Evolutionary conservation across 2,113 vertebrate genomes (phyloP), one percentile per base, ranked within the genome.

Genomic region (Gavialis gangeticus): DNA sequence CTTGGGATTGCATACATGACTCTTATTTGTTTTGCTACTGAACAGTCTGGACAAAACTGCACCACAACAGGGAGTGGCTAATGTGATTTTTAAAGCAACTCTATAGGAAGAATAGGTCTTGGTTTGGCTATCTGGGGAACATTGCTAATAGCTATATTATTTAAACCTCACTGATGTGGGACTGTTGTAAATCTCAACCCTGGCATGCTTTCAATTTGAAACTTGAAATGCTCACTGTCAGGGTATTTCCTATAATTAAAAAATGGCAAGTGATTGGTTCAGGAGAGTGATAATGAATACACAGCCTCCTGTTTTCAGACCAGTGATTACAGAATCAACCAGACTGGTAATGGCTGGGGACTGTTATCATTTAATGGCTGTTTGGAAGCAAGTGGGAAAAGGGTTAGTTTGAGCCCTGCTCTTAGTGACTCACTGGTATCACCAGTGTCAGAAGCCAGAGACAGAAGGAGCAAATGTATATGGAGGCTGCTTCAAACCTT

Each of bases 161-260:
- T 83, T 24, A 63, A 89, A 93, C 73, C 57, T 87, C 60, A 60
- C 18, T 83, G 79, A 19, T 89, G 59, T 37, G 63, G 24, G 92
- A 79, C 46, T 69, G 90, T 11, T 91, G 75, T 75, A 78, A 90
- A 87, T 76, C 46, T 63, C 55, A 92, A 84, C 30, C 67, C 54
- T 1, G 6, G 30, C 27, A 77, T n/a, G 0, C 0, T 58, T 81
- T 66, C 62, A 79, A 91, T 75, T 17, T 90, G 87, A 28, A 88
- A 60, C 24, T 95, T 96, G 75, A 85, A 75, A 85, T 88, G 86
- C 89, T 95, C 56, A 79, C 22, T 18, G 19, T 73, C 87, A 92
- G 84, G 93, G 46, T 66, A 88, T 85, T 89, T 94, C 82, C 89
- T 66, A 79, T 80, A 85, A 80, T 34, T 82, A 63, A 89, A 94